Conservation (phyloP, 2,113 vertebrate genomes). For the Eudyptes chrysolophus region DNA sequence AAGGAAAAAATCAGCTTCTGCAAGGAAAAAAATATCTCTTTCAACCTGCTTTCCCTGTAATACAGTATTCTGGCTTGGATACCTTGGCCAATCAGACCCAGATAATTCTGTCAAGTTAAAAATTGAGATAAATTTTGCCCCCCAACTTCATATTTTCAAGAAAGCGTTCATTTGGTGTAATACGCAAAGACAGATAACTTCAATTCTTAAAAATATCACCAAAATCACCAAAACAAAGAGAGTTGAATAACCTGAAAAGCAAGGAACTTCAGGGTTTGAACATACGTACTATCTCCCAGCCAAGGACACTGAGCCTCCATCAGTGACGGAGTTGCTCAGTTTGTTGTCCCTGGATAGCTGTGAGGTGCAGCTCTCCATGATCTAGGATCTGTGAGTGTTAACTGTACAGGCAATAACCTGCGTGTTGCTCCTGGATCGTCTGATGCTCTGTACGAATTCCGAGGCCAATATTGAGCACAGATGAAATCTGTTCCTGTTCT, state of each 20-base stretch:
- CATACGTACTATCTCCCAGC: rapidly evolving
- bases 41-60: background rate
- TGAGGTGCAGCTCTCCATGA: background rate
- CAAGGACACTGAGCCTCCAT: background rate
- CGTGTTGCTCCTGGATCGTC: background rate
- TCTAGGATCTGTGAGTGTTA: background rate
- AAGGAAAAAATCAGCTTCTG: background rate
- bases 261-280: background rate
- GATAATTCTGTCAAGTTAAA: background rate
- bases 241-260: background rate
- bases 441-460: background rate
- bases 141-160: background rate
- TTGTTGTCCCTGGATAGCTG: background rate
- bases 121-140: background rate
- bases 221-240: background rate
- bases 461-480: background rate
- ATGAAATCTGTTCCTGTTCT: background rate
- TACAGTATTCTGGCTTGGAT: background rate
- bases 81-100: background rate
- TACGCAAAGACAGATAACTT: background rate
- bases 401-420: background rate
- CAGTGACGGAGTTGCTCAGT: background rate
- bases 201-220: background rate
- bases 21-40: background rate
- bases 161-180: background rate